phyloP scores from a whole-genome alignment of 2,113 vertebrate species.

The Hippocampus comes region DNA sequence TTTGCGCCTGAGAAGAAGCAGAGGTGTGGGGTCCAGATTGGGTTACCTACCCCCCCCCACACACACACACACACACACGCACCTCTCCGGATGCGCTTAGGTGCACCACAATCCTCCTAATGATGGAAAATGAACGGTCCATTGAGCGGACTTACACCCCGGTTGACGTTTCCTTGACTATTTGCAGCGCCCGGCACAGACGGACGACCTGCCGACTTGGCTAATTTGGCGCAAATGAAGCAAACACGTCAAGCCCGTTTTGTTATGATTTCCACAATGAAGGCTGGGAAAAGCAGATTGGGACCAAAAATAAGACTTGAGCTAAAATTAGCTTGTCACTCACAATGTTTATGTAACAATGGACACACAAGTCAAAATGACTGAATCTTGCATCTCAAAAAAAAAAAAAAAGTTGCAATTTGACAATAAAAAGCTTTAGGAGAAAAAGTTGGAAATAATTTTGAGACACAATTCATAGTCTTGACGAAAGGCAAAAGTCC shows the following conservation, averaged over 20 bases:
- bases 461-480: too few relatives aligned
- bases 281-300: conserved; percentile 31
- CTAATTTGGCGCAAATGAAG: conserved; percentile 49
- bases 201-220: conserved; percentile 43
- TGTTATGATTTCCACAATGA: conserved; percentile 30
- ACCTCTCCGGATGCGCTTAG: conserved; percentile 16
- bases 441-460: too few relatives aligned
- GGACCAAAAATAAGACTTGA: conserved; percentile 37
- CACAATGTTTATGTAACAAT: background rate
- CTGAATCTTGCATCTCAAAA: too few relatives aligned
- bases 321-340: background rate
- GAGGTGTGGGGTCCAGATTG: background rate
- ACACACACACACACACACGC: too few relatives aligned
- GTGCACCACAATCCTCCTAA: conserved; percentile 52
- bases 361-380: too few relatives aligned
- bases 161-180: conserved; percentile 46
- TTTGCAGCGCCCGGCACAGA: conserved; percentile 37
- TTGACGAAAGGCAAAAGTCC: too few relatives aligned
- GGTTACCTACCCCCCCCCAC: conserved; percentile 8
- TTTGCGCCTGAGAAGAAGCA: background rate
- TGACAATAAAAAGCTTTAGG: too few relatives aligned
- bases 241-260: conserved; percentile 39
- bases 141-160: conserved; percentile 51
- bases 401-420: too few relatives aligned
- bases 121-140: conserved; percentile 71